Percentiles rank a stretch among this genome's conserved stretches.
These are phyloP conservation scores for Yponomeuta malinellus DNA, from an alignment of 2,888 invertebrate species.

Conservation along the genomic window DNA sequence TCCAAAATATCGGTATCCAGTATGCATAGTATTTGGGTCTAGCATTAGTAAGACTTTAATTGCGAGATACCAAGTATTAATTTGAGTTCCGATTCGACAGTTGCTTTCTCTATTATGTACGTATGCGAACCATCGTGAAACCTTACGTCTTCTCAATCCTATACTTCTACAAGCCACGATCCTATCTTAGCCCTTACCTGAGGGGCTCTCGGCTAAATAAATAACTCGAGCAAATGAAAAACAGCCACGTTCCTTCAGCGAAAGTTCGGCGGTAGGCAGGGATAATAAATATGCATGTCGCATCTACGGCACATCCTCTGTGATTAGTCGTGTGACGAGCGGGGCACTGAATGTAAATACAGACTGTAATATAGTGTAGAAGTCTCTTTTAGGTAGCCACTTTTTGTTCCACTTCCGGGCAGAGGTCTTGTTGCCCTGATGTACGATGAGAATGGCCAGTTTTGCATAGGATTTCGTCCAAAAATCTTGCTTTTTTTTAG, in stretches of 20 bases:
- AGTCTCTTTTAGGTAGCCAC: background rate
- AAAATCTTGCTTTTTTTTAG: too few species aligned
- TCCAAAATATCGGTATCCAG: too few species aligned
- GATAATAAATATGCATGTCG: constrained; percentile 74
- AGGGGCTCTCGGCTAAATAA: constrained; percentile 56
- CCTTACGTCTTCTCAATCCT: background rate
- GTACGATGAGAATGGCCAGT: too few species aligned
- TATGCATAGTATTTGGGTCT: too few species aligned
- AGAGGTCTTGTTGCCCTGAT: too few species aligned
- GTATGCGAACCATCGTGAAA: too few species aligned
- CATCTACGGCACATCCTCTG: constrained; percentile 72
- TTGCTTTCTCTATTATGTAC: too few species aligned
- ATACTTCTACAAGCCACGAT: background rate
- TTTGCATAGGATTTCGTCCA: too few species aligned
- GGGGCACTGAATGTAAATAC: background rate
- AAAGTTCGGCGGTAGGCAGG: constrained; percentile 57
- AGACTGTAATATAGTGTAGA: background rate
- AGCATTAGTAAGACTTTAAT: too few species aligned
- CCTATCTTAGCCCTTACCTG: background rate
- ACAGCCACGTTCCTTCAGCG: constrained; percentile 59
- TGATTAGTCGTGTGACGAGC: constrained; percentile 63
- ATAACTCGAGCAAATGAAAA: constrained; percentile 69
- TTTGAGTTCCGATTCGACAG: too few species aligned
- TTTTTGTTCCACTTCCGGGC: background rate
- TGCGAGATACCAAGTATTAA: too few species aligned